Base-by-base conservation (phyloP, 2,797 vertebrate genomes). In the Eidolon dupreanum region DNA sequence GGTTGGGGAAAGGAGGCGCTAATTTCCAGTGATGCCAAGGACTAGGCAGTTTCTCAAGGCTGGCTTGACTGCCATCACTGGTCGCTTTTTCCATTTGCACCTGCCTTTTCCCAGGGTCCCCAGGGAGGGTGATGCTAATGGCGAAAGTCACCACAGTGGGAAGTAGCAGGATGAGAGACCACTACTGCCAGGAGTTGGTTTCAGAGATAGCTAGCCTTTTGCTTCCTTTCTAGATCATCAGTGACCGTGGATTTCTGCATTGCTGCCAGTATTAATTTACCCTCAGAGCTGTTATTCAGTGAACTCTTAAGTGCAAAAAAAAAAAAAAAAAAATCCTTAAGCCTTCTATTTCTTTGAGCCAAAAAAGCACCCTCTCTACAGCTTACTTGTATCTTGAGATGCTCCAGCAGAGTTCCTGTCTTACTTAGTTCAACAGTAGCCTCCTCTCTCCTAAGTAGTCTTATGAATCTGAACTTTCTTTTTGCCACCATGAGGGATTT, bases 231-330 rank as follows among this genome's bases (percentile, higher is more conserved):
- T 70, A 16, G 82, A 93, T 10, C 61, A 71, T 33, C 55, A 73
- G 38, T 31, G 24, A 33, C 55, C 15, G 33, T 11, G 51, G 57
- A 51, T 73, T 91, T 57, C 33, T 53, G 0, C 51, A 4, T 55
- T 46, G 41, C 31, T 43, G 0, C 1, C 51, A 49, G 15, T 38
- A 38, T 90, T 79, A 12, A 55, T 87, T 93, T 92, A 70, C 51
- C 33, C 36, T 11, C 20, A 46, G 63, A 87, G 12, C 11, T 77
- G 8, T 82, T 78, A 77, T n/a, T 71, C 33, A 33, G 49, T 81
- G 68, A 88, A 74, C 63, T 90, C 83, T 22, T 63, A 84, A 84
- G 15, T 17, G 8, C 16, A 26, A 90, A 97, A 75, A 43, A 6
- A 49, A 55, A 6, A 49, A 55, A 46, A 46, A 3, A 46, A 46